phyloP scores from a whole-genome alignment of 2,113 vertebrate species.

The Myanophis thanlyinensis region DNA sequence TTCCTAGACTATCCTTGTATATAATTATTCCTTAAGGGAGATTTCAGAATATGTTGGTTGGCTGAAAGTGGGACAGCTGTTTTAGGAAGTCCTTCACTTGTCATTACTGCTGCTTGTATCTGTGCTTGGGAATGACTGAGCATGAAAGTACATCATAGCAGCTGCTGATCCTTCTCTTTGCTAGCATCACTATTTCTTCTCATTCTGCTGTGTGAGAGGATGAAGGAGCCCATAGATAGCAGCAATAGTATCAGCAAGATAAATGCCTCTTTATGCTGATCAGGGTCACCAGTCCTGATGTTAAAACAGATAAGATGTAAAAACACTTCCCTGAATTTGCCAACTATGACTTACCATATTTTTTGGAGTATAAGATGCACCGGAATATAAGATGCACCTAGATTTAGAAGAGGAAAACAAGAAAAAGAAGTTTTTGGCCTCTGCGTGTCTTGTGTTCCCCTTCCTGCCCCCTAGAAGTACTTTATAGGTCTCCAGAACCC shows the following conservation, averaged over 20 bases:
- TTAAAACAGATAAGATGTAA: neutral
- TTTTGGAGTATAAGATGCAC: too few relatives aligned
- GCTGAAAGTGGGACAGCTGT: neutral
- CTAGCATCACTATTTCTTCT: neutral
- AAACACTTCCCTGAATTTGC: neutral
- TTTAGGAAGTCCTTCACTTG: neutral
- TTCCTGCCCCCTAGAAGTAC: too few relatives aligned
- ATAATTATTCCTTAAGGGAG: neutral
- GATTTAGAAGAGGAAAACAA: too few relatives aligned
- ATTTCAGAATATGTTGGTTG: neutral
- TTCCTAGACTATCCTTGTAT: neutral
- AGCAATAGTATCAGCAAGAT: neutral
- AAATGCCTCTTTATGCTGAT: neutral
- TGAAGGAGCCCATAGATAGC: neutral
- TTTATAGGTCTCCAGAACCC: too few relatives aligned
- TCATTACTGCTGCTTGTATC: neutral
- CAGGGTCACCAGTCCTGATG: neutral
- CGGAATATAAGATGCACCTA: too few relatives aligned
- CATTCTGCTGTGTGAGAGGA: neutral
- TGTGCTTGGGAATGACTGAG: neutral
- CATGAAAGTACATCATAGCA: neutral
- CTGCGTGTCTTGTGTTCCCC: too few relatives aligned
- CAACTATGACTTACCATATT: neutral
- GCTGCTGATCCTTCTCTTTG: neutral
- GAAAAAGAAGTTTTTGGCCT: too few relatives aligned